phyloP scores from a whole-genome alignment of 2,113 vertebrate genomes.

The Drymodes brunneopygia region DNA sequence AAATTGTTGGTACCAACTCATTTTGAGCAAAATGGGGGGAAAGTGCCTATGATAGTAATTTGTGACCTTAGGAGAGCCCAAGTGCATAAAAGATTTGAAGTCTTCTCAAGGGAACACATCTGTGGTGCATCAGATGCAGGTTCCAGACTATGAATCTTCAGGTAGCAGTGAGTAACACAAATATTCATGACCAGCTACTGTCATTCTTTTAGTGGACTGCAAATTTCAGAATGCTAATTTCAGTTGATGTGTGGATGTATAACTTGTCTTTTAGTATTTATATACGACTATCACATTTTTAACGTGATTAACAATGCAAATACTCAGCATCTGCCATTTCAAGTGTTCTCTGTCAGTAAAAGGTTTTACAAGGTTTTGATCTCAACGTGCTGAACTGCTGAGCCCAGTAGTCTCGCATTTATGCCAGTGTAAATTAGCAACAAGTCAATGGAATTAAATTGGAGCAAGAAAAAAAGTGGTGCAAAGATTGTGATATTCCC shows the following conservation, averaged over 20 bases:
- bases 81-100: not conserved
- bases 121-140: slow-evolving; percentile 1
- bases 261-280: not conserved
- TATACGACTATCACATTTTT: not conserved
- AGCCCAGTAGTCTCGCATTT: not conserved
- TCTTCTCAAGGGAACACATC: slow-evolving; percentile 29
- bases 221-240: slow-evolving; percentile 19
- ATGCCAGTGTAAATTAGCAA: slow-evolving; percentile 2
- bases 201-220: slow-evolving; percentile 7
- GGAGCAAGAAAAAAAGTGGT: not conserved
- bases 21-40: not conserved
- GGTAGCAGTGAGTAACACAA: not conserved
- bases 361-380: slow-evolving; percentile 42
- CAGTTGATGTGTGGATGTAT: not conserved
- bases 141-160: not conserved
- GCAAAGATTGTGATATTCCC: not conserved
- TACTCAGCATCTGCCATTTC: slow-evolving; percentile 3
- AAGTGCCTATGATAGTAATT: not conserved
- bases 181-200: slow-evolving; percentile 30
- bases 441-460: not conserved
- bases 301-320: slow-evolving; percentile 1
- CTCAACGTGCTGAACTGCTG: not conserved
- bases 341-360: not conserved
- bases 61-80: not conserved
- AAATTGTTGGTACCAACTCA: not conserved